These are phyloP conservation scores for Tringa solitaria DNA, from an alignment of 2,113 vertebrate species.

Conservation along the genomic window DNA sequence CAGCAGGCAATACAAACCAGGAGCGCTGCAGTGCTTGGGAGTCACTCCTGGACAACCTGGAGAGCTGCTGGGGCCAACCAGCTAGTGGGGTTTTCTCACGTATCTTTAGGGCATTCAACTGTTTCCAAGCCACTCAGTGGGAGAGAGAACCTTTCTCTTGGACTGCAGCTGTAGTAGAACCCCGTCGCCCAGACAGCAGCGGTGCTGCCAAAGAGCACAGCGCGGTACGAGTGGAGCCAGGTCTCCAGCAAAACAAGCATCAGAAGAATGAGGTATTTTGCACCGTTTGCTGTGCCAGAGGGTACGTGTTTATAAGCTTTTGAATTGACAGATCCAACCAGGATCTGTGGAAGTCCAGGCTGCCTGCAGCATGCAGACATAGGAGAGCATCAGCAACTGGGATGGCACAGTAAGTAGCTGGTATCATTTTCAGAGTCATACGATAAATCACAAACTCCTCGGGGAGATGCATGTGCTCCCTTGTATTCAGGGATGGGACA, in stretches of 20 bases:
- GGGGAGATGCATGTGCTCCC: background rate
- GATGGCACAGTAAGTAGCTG: background rate
- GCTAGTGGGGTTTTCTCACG: accelerated
- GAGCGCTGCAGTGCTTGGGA: background rate
- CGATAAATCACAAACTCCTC: background rate
- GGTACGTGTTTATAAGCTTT: background rate
- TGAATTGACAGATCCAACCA: background rate
- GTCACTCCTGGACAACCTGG: background rate
- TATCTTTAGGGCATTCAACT: background rate
- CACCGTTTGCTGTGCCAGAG: background rate
- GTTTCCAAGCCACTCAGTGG: accelerated
- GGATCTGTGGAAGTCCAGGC: background rate
- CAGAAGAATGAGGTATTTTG: background rate
- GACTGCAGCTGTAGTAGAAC: background rate
- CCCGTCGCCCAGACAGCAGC: accelerated
- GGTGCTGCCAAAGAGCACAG: background rate
- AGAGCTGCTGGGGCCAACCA: background rate
- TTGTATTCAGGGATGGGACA: background rate
- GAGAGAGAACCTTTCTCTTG: background rate
- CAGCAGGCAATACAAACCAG: background rate
- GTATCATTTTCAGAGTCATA: background rate
- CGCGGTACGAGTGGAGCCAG: accelerated
- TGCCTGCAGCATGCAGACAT: background rate
- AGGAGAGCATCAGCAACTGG: accelerated
- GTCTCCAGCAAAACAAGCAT: background rate